Conservation (phyloP, 53 echinoderm and acorn worm genomes). For the Actinopyga echinites region DNA sequence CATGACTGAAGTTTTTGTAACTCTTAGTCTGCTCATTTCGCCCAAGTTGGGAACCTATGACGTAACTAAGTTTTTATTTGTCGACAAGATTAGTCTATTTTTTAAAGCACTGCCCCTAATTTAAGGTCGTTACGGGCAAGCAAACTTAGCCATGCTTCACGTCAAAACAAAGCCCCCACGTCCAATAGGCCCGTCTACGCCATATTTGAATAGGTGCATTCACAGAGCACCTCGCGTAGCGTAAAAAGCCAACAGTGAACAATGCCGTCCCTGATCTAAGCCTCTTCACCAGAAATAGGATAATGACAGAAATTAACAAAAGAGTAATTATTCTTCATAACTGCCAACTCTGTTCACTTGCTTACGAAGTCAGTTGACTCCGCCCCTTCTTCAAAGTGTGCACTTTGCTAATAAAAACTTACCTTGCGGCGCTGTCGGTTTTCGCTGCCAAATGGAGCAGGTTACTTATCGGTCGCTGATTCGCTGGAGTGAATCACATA, state of each 20-base stretch:
- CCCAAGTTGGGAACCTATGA: neutral
- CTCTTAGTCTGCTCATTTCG: too few relatives aligned
- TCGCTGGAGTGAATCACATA: too few relatives aligned
- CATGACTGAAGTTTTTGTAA: too few relatives aligned
- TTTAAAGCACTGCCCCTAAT: constrained; percentile 18
- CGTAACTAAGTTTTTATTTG: neutral
- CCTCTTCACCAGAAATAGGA: neutral
- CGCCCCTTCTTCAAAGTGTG: too few relatives aligned
- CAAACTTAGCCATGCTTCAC: constrained; percentile 11
- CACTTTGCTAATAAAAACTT: too few relatives aligned
- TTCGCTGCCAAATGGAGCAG: too few relatives aligned
- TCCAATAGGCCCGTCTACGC: too few relatives aligned
- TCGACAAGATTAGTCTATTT: constrained; percentile 16
- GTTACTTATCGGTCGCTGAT: too few relatives aligned
- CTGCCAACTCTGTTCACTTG: neutral
- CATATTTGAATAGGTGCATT: too few relatives aligned
- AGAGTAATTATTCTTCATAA: neutral
- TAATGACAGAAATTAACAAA: neutral
- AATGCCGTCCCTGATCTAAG: constrained; percentile 4
- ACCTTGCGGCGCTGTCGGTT: too few relatives aligned
- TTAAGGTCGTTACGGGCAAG: constrained; percentile 3
- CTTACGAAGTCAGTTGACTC: too few relatives aligned
- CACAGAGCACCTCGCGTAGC: neutral
- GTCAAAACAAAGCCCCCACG: neutral
- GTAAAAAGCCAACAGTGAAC: constrained; percentile 22